A percentile compares a stretch with the other conserved stretches of the same genome.
Evolutionary conservation across 1,140 invertebrate genomes (phyloP).

Genomic region (Pygmarrhopalites habei): DNA sequence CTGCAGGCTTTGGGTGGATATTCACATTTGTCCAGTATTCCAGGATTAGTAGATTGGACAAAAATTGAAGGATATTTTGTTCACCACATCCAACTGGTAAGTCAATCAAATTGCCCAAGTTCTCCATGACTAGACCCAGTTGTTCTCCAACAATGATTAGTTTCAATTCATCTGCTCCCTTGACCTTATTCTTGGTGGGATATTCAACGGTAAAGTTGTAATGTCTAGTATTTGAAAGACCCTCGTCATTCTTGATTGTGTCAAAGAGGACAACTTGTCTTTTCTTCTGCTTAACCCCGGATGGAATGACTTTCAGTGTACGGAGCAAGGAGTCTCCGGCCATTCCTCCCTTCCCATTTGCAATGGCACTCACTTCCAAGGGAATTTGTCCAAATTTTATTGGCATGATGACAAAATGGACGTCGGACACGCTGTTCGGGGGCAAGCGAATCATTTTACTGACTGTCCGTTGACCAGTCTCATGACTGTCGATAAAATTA

Average conservation of each 20-base stretch:
- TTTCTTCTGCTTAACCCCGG: constrained; percentile 16
- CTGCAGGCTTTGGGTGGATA: too few species aligned
- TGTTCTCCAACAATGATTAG: constrained; percentile 68
- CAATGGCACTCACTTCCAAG: too few species aligned
- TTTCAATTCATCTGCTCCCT: constrained; percentile 61
- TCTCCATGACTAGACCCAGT: constrained; percentile 63
- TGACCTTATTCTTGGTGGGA: constrained; percentile 45
- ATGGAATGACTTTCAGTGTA: constrained; percentile 20
- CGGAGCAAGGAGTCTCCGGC: constrained; percentile 19
- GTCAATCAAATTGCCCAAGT: constrained; percentile 64
- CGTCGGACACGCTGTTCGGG: constrained; percentile 8
- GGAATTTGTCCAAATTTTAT: constrained; percentile 40
- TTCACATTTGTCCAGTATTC: too few species aligned
- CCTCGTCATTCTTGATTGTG: background rate
- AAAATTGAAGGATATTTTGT: constrained; percentile 88
- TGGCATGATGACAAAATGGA: constrained; percentile 19
- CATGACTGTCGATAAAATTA: constrained; percentile 8
- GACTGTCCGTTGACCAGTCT: background rate
- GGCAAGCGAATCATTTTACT: background rate
- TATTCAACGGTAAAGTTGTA: background rate
- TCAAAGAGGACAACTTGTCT: constrained; percentile 13
- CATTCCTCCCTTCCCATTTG: constrained; percentile 44
- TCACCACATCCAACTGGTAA: constrained; percentile 85
- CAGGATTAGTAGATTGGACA: constrained; percentile 78
- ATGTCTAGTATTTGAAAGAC: too few species aligned